Evolutionary conservation across 2,113 vertebrate species (phyloP), one percentile per base, ranked within the genome.

Genomic region (Heterotilapia buettikoferi): DNA sequence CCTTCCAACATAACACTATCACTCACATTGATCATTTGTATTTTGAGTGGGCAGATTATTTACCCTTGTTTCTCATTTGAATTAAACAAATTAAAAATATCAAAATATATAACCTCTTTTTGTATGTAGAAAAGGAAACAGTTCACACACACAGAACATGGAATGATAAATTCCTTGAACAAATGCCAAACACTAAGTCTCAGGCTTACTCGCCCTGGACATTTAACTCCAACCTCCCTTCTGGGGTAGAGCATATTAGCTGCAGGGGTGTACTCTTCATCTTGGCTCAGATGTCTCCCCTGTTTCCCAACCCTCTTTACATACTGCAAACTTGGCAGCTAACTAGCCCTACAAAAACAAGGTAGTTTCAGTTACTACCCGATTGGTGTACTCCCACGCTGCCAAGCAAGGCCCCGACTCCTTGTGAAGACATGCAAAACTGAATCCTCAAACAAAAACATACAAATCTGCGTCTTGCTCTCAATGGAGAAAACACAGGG

Each of bases 361-460:
- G 78, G 1, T 11, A 24, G 57, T 63, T 88, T 89, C 82, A 52
- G 52, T 63, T 66, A 73, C 66, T 13, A 54, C 86, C 82, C 11
- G 11, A 24, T 3, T 16, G 4, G 59, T 71, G 40, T 84, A 86
- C 87, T 88, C 88, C 85, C 88, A 57, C 33, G 16, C 79, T 84
- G 82, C 86, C 86, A 21, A 26, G 11, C 71, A 80, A 82, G 45
- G 83, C 86, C 84, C 57, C 11, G 57, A 36, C n/a, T 91, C 82
- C 85, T 78, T 57, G 79, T 45, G 83, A 90, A 94, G 90, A 92
- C 68, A 88, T 84, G 76, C 80, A 84, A 86, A 93, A 84, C 57
- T 6, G 2, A 94, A 85, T 89, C 80, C 86, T 89, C 61, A 84
- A 92, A 92, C 87, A 89, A 92, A 95, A 91, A 89, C 80, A 90